Base-by-base conservation (phyloP, 2,888 invertebrate genomes). In the Epicampocera succincta region DNA sequence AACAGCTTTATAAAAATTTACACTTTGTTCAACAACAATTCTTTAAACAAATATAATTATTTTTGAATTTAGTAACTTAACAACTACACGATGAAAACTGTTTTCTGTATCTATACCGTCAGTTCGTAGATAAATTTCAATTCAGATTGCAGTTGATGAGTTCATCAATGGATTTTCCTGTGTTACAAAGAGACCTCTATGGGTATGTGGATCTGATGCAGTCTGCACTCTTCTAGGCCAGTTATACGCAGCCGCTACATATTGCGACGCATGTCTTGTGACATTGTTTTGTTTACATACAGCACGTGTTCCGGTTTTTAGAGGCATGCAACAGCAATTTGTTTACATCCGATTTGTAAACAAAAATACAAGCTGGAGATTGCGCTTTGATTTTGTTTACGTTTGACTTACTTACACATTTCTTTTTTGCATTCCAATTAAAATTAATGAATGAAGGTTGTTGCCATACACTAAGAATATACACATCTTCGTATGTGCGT, bases 331-430 rank as follows among this genome's bases (percentile, higher is more conserved):
- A 81, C 84, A 79, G 73, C 54, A 29, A 71, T 13, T 83, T 84
- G 78, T 82, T 82, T 82, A 76, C 74, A 61, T 65, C 38, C 5
- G 2, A 61, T 12, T 38, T 48, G 48, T 78, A 74, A 83, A 79
- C 54, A 76, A 75, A 48, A 83, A 80, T 78, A 84, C 85, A 85
- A 77, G 44, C 86, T 87, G 75, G 69, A 74, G 78, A 74, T 69
- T 83, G 88, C 90, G 89, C 84, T 25, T 2, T 84, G 0, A 12
- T 4, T 68, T 85, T 89, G 87, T 89, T 89, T 89, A 89, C 85
- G n/a, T 84, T 60, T 73, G 46, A 60, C 25, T 25, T 33, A 33
- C 9, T 33, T 33, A 9, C 33, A 9, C 8, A 33, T 33, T 71
- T 73, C 78, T 54, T 81, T 54, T 42, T 68, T 61, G 69, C 74